Evolutionary conservation across 2,113 vertebrate species (phyloP), one percentile per base, ranked within the genome.

Genomic region (Physeter macrocephalus): DNA sequence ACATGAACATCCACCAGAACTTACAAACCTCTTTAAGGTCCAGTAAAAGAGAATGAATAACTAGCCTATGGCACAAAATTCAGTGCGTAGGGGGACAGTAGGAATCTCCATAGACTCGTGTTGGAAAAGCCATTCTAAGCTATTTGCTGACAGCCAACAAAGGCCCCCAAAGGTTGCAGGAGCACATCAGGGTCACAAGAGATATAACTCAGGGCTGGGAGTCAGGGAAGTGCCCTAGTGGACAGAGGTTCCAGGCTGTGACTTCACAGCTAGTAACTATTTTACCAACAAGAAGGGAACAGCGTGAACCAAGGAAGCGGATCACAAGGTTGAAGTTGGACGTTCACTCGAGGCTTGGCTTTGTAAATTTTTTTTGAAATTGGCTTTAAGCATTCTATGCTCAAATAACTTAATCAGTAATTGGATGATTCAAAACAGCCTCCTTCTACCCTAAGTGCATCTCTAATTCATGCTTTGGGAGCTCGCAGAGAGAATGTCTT

Each of bases 31-130:
- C 49, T 59, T 89, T 34, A n/a, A 74, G 27, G 62, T 75, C 18
- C 31, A 64, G 29, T 11, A 39, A 11, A 27, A 90, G 41, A 43
- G 31, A n/a, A 29, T 18, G 10, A 36, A 46, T 8, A n/a, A 46
- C 21, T 23, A 43, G 27, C 52, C 15, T 52, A 52, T 18, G 15
- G 1, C 23, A 21, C 7, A 36, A 14, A 71, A 52, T 59, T 57
- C 23, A 69, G 14, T 54, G 25, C 7, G 11, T 54, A 8, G 34
- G 31, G 39, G 27, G 27, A 13, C 18, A 39, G 41, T 18, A 71
- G 34, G n/a, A 43, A 52, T 15, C 36, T 5, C 43, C 21, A n/a
- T 0, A 46, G 29, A 66, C 10, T 59, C 0, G 0, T 14, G 27
- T 61, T 20, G 25, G 36, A 29, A 67, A 78, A 83, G 21, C 57